phyloP scores from a whole-genome alignment of 2,797 vertebrate genomes.

The Channa striata region DNA sequence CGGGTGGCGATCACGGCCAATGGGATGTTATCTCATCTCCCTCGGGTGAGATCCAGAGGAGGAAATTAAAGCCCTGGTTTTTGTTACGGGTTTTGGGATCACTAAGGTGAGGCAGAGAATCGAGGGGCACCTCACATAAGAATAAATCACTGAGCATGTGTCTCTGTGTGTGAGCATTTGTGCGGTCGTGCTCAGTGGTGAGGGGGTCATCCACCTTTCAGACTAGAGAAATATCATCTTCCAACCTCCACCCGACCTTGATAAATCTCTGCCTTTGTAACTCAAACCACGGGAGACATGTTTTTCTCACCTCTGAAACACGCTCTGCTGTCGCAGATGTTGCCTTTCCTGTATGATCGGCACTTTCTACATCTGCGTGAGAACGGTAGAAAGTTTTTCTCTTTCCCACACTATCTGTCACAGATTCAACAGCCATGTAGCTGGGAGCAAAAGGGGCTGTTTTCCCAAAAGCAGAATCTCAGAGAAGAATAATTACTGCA shows the following conservation, averaged over 20 bases:
- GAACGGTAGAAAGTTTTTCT: slow-evolving; percentile 16
- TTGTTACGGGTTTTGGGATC: slow-evolving; percentile 74
- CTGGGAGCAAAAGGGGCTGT: slow-evolving; percentile 5
- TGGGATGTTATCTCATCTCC: slow-evolving; percentile 78
- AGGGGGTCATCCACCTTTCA: slow-evolving; percentile 60
- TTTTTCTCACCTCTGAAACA: slow-evolving; percentile 58
- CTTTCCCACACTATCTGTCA: slow-evolving; percentile 6
- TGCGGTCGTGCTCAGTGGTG: slow-evolving; percentile 34
- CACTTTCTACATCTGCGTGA: slow-evolving; percentile 32
- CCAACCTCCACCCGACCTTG: slow-evolving; percentile 73
- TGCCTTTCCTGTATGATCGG: slow-evolving; percentile 62
- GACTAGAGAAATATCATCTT: slow-evolving; percentile 67
- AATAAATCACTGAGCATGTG: slow-evolving; percentile 44
- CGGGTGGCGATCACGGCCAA: slow-evolving; percentile 61
- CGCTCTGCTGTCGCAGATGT: slow-evolving; percentile 42
- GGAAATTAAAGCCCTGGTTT: slow-evolving; percentile 79
- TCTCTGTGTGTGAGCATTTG: slow-evolving; percentile 25
- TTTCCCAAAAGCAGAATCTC: slow-evolving; percentile 9
- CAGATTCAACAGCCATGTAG: slow-evolving; percentile 14
- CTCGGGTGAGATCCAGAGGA: slow-evolving; percentile 76
- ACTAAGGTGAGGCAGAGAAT: slow-evolving; percentile 38
- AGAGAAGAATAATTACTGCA: slow-evolving; percentile 32
- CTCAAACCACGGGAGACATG: slow-evolving; percentile 65
- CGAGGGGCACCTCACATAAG: slow-evolving; percentile 40
- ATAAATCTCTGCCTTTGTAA: slow-evolving; percentile 70